phyloP scores from a whole-genome alignment of 2,113 vertebrate species.

The Illadopsis cleaveri region DNA sequence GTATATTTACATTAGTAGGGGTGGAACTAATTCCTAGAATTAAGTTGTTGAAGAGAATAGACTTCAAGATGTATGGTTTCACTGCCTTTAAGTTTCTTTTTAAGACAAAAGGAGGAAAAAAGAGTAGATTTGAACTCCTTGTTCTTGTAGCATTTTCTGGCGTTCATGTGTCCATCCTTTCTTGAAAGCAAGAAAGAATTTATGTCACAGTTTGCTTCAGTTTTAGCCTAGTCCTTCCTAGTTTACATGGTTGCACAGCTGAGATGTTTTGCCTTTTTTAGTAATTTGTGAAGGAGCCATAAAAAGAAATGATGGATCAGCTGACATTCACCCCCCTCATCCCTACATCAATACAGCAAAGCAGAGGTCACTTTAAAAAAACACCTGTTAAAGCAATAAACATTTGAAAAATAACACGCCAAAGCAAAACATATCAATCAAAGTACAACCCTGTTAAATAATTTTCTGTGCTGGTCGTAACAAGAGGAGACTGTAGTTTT shows the following conservation, averaged over 20 bases:
- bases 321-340: neutral
- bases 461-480: neutral
- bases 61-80: neutral
- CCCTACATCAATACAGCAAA: neutral
- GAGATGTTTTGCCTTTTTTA: neutral
- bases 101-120: neutral
- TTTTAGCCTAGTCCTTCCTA: neutral
- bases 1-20: neutral
- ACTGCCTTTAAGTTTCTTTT: neutral
- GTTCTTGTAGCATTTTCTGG: neutral
- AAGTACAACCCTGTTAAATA: neutral
- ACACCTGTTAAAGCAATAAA: slow-evolving; percentile 21
- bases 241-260: neutral
- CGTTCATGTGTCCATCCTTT: neutral
- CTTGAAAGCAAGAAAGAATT: neutral
- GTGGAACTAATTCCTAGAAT: neutral
- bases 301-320: neutral
- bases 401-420: neutral
- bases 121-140: neutral
- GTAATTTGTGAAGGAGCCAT: neutral
- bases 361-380: neutral
- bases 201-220: neutral
- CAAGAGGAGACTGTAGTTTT: neutral
- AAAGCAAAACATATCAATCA: slow-evolving; percentile 3
- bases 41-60: neutral